Base-by-base conservation (phyloP, 92 coral and sea anemone genomes). In the Anthopleura xanthogrammica region DNA sequence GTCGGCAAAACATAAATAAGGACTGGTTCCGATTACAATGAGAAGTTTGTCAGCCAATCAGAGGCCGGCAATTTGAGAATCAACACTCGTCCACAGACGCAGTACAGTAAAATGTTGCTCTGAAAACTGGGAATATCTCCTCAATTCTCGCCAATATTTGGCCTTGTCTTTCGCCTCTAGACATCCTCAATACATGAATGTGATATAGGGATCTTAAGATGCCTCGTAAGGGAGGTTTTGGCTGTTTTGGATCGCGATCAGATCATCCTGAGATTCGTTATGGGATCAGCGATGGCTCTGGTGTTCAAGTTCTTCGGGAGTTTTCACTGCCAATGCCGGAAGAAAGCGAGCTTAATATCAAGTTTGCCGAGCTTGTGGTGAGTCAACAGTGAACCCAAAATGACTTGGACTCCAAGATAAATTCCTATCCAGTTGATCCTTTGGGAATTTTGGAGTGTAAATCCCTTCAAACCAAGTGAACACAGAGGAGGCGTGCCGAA, bases 281-380 rank as follows among this genome's bases (percentile, higher is more conserved):
- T 94, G 99, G 99, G 85, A 90, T 97, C 78, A 95, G 92, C 79
- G 84, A 88, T 83, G 92, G 95, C 65, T 88, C 88, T 60, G 98
- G 97, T 75, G 76, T 96, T 83, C 99, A 94, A 24, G 81, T 87
- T 10, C 91, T 97, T 84, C 98, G 91, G 29, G 99, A 97, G 84
- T 94, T 93, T 80, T 85, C 95, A 11, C 80, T 87, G 36, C 99
- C 99, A 57, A 97, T 97, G 99, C 99, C 99, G 65, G 99, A 97
- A 81, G 99, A 97, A 79, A 86, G 94, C 82, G 99, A 97, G 91
- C 98, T 97, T 78, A 97, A 97, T 83, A 90, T 91, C 56, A 97
- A 87, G 85, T 97, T 97, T 89, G 95, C 98, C 14, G 99, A 97
- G 83, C 92, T 97, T 81, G 99, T 97, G 99, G 99, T 97, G 91